Evolutionary conservation across 2,113 vertebrate species (phyloP), one percentile per base, ranked within the genome.

Genomic region (Nicator chloris): DNA sequence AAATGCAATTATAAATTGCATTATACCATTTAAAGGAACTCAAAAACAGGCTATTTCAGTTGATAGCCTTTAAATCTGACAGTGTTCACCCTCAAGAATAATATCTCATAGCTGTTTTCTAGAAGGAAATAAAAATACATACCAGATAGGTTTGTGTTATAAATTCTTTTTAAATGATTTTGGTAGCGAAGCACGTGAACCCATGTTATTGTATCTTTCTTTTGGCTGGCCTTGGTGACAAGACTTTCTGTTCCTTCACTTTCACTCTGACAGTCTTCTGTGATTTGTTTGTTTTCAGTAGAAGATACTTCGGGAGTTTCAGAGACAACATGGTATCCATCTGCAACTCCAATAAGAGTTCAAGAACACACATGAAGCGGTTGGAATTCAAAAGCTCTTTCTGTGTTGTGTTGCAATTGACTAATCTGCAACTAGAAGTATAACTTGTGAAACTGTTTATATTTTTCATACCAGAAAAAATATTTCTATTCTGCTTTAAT

Each of bases 141-240:
- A 99, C 99, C 98, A 82, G 96, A 78, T 15, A 95, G 96, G 66
- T 93, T 97, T 94, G 97, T 91, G 80, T 96, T 98, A 60, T 97
- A 97, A 71, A 98, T 96, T 75, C 98, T 98, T 84, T 97, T 95
- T 76, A 99, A 96, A 77, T 98, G 96, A 72, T 91, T 96, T 71
- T 98, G 96, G 94, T 99, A 99, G 57, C 94, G 98, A 45, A 98
- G 86, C 51, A 99, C 81, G 66, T 98, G 98, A 73, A 97, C 42
- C 98, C 98, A 99, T 23, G 98, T 98, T 92, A 97, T 77, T 68
- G 82, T 80, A 42, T 88, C 33, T 94, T 70, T 93, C 35, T 44
- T 69, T n/a, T 79, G 63, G n/a, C 26, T 81, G 69, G 71, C 84
- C 40, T 66, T 70, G 47, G 39, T 51, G 16, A 50, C 13, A 65